Evolutionary conservation across 2,797 vertebrate genomes (phyloP), one percentile per base, ranked within the genome.

Genomic region (Carduelis carduelis): DNA sequence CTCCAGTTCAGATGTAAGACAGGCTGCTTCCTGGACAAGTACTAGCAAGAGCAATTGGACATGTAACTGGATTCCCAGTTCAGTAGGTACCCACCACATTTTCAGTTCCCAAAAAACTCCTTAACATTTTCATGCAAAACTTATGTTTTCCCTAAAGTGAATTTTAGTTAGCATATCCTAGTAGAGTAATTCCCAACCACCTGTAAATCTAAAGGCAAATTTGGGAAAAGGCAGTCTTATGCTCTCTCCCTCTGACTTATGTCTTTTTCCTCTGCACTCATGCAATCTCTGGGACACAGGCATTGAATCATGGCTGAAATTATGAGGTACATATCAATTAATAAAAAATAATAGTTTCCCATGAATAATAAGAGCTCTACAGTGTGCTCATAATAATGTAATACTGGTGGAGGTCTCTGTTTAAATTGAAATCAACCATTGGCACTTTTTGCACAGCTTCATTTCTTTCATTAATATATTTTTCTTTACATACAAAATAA

Each of bases 301-400:
- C 22, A 75, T 3, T 30, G 20, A 72, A 14, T 53, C 22, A 70
- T n/a, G 19, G 23, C 12, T 86, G 50, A 39, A 80, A 68, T 37
- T n/a, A 20, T 81, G 86, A 94, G 88, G 30, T 66, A 79, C 28
- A 35, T 44, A 71, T 55, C 21, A 91, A 75, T 94, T 96, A 95
- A 78, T 74, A 75, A 90, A 93, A 93, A 86, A 49, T 65, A 83
- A 75, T 60, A 53, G 6, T 72, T 94, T 90, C 90, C 80, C 90
- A 59, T 69, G 93, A 65, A 83, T 81, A 86, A 69, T 84, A 91
- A 86, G 22, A 65, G 26, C 41, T 88, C 66, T 41, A 41, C 78
- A 80, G 37, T 57, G 56, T 82, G 44, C 24, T 90, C 37, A 57
- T 87, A 90, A 79, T 84, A 90, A 66, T 60, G 66, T 93, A 94